A percentile compares a stretch with the other conserved stretches of the same genome.
These are phyloP conservation scores for Tiliacea aurago DNA, from an alignment of 2,888 invertebrate genomes.

Conservation along the genomic window DNA sequence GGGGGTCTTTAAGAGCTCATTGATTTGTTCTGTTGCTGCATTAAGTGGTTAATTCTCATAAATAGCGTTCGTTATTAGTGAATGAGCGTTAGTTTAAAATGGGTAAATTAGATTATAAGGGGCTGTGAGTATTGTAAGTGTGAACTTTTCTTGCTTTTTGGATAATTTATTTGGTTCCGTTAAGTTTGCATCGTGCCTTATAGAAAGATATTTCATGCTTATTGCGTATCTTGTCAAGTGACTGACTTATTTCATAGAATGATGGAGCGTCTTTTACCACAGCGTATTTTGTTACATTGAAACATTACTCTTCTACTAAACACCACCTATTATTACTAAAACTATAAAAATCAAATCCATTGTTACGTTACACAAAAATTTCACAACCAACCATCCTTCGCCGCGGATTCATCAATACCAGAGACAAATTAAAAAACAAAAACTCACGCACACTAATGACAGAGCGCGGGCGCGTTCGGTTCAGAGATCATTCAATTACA, in stretches of 20 bases:
- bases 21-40: slow-evolving; percentile 81
- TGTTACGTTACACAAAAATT: slow-evolving; percentile 50
- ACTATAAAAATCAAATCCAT: slow-evolving; percentile 25
- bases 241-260: background rate
- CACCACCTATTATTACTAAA: slow-evolving; percentile 18
- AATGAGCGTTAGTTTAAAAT: slow-evolving; percentile 76
- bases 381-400: slow-evolving; percentile 60
- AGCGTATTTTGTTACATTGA: background rate
- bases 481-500: slow-evolving; percentile 74
- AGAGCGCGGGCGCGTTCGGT: slow-evolving; percentile 67
- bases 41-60: slow-evolving; percentile 85
- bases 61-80: slow-evolving; percentile 75
- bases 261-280: no score
- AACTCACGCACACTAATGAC: slow-evolving; percentile 74
- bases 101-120: slow-evolving; percentile 62
- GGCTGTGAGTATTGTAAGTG: slow-evolving; percentile 43
- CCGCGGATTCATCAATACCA: slow-evolving; percentile 66
- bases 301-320: background rate
- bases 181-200: slow-evolving; percentile 7
- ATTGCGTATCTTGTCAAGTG: background rate
- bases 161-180: slow-evolving; percentile 13
- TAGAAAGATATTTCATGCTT: background rate
- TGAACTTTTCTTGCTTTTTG: slow-evolving; percentile 34
- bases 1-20: slow-evolving; percentile 82
- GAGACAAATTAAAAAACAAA: slow-evolving; percentile 67